Base-by-base conservation (phyloP, 2,888 invertebrate species). In the Asteroscopus sphinx region DNA sequence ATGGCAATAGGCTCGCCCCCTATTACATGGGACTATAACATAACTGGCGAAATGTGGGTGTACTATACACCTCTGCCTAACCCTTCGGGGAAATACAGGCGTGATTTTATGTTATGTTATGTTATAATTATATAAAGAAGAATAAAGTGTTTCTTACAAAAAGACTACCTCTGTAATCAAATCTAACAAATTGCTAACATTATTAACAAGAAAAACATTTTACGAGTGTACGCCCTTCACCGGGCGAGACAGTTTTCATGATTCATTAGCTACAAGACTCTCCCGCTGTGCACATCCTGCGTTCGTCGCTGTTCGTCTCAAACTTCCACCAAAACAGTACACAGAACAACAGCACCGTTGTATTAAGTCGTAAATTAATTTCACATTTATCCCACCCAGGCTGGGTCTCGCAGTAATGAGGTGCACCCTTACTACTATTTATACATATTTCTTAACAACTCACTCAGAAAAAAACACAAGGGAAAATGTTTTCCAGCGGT, bases 301-400 rank as follows among this genome's bases (percentile, higher is more conserved):
- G 21, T 28, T 42, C 53, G 59, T 42, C 53, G 59, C 57, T 13
- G 33, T 41, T 25, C 58, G 56, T 47, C 46, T 46, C 39, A 53
- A 36, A 51, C 61, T 60, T 56, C 28, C 40, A 36, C 44, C 60
- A 21, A 37, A 26, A 47, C 28, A 51, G 35, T 40, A 46, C 62
- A n/a, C n/a, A n/a, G 56, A 53, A 73, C 65, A 76, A 73, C 65
- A 76, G 68, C 51, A 70, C 73, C 77, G 69, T 83, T 85, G 83
- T 86, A 89, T 91, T 86, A 87, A 85, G 83, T 82, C 85, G 82
- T 89, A 89, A 89, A 90, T 90, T 90, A 89, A 90, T 90, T 89
- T 85, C 79, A 73, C 80, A 83, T 85, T 77, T 76, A 76, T 73
- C 78, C 76, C 49, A 26, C 44, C 59, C 58, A 56, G 52, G 63